phyloP scores from a whole-genome alignment of 2,113 vertebrate species.

The Sterrhoptilus dennistouni region DNA sequence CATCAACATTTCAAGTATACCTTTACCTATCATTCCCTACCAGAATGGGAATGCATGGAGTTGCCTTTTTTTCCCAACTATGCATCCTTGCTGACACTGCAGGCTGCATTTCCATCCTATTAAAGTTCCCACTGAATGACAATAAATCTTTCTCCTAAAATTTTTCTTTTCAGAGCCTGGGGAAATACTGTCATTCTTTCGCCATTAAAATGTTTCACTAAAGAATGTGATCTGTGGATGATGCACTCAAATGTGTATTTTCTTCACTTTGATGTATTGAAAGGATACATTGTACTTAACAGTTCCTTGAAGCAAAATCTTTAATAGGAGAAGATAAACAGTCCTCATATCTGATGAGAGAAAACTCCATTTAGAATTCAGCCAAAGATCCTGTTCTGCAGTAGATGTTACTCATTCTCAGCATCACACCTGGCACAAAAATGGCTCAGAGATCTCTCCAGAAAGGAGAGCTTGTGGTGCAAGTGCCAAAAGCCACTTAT shows the following conservation, averaged over 20 bases:
- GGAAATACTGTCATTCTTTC: neutral
- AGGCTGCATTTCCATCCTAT: neutral
- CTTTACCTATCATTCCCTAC: neutral
- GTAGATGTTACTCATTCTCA: neutral
- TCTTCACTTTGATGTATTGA: neutral
- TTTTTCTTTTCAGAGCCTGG: neutral
- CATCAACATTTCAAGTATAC: neutral
- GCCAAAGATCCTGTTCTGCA: neutral
- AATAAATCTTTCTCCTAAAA: neutral
- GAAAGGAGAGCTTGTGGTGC: neutral
- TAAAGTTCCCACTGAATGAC: neutral
- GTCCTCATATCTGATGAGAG: neutral
- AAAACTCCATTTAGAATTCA: conserved; percentile 2
- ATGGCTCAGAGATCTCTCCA: neutral
- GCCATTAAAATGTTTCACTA: neutral
- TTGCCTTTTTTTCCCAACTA: neutral
- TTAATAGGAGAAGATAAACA: neutral
- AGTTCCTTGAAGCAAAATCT: neutral
- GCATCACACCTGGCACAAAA: neutral
- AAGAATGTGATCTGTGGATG: neutral
- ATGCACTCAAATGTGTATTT: neutral
- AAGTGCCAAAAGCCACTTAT: conserved; percentile 6
- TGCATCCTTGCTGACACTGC: neutral
- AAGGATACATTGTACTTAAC: neutral
- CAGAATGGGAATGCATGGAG: neutral